Conservation (phyloP, 2,888 invertebrate genomes). For the Eulithis testata region DNA sequence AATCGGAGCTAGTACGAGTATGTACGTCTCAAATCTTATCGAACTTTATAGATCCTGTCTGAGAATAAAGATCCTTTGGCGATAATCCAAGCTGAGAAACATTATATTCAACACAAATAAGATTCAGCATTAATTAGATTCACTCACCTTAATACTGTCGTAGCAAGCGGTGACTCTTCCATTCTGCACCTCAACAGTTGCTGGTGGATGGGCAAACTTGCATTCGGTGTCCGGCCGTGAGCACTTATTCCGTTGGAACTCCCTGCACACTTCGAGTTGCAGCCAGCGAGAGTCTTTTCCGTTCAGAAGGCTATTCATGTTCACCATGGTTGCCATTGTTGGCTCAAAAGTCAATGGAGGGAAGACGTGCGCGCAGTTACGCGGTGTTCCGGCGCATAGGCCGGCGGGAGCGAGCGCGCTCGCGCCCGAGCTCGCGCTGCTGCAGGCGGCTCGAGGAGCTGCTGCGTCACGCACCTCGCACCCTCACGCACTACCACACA, state of each 20-base stretch:
- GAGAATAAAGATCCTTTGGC: background rate
- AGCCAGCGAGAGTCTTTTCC: conserved; percentile 99
- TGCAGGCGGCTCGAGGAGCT: conserved; percentile 55
- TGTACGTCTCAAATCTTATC: conserved; percentile 44
- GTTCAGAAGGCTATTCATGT: conserved; percentile 98
- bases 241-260: conserved; percentile 99
- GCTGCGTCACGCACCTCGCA: conserved; percentile 58
- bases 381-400: conserved; percentile 82
- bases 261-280: conserved; percentile 99
- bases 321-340: conserved; percentile 94
- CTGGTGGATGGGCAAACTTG: conserved; percentile 99
- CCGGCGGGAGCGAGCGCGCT: conserved; percentile 73
- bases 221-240: conserved; percentile 99
- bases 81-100: conserved; percentile 1
- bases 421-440: conserved; percentile 75
- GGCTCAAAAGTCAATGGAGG: conserved; percentile 65
- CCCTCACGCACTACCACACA: conserved; percentile 67
- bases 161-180: conserved; percentile 99
- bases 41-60: conserved; percentile 10
- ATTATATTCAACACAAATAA: conserved; percentile 1
- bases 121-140: conserved; percentile 6
- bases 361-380: conserved; percentile 74
- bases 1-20: conserved; percentile 48
- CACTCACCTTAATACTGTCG: conserved; percentile 99
- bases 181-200: conserved; percentile 99